Percentiles rank a stretch among this genome's conserved stretches.
Conservation (phyloP, 2,888 invertebrate species). For the Spodoptera littoralis region DNA sequence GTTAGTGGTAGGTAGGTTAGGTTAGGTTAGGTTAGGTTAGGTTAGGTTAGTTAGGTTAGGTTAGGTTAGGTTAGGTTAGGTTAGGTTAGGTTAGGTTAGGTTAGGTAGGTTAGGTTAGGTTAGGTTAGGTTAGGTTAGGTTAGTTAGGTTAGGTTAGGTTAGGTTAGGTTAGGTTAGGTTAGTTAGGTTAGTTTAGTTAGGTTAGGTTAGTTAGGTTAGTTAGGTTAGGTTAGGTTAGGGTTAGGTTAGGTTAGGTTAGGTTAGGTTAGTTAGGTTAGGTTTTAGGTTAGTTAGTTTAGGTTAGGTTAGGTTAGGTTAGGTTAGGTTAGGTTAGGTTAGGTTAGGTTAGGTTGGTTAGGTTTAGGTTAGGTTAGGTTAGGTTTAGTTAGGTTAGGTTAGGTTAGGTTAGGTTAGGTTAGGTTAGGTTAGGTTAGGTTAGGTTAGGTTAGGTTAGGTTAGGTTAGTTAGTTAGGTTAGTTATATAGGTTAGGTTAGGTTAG, state of each 20-base stretch:
- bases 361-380: constrained; percentile 38
- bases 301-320: constrained; percentile 35
- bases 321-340: constrained; percentile 40
- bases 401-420: constrained; percentile 40
- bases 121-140: constrained; percentile 14
- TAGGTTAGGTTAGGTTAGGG: constrained; percentile 14
- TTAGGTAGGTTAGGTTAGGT: constrained; percentile 13
- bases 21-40: constrained; percentile 14
- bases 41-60: constrained; percentile 14
- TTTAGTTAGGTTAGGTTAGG: constrained; percentile 44
- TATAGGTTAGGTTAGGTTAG: constrained; percentile 46
- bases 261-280: constrained; percentile 10
- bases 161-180: constrained; percentile 14
- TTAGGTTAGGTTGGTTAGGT: constrained; percentile 35
- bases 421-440: constrained; percentile 41
- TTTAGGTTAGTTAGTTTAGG: constrained; percentile 29
- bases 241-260: constrained; percentile 14
- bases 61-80: constrained; percentile 14
- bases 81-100: constrained; percentile 14
- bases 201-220: constrained; percentile 11
- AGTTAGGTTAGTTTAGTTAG: constrained; percentile 14
- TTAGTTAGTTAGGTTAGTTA: too few species aligned
- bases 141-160: constrained; percentile 14
- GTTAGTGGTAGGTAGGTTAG: constrained; percentile 13
- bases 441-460: constrained; percentile 43